Conservation (phyloP, 1,140 invertebrate genomes). For the Catajapyx aquilonaris region DNA sequence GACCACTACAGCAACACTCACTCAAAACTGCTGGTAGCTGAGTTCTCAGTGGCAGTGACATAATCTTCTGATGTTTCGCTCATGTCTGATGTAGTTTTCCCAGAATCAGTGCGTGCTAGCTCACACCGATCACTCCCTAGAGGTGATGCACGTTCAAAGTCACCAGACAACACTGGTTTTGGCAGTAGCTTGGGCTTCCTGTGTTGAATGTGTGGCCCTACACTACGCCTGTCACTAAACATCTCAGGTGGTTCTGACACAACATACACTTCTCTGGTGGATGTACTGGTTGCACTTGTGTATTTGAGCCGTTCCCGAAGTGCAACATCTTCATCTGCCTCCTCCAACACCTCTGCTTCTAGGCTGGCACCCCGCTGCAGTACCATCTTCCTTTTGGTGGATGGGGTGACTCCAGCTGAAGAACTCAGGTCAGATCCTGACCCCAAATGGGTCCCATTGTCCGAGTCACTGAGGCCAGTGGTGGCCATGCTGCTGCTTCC, state of each 20-base stretch:
- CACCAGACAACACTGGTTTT: conserved; percentile 1
- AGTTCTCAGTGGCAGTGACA: conserved; percentile 42
- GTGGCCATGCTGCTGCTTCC: background rate
- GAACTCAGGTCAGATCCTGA: conserved; percentile 30
- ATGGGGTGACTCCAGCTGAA: conserved; percentile 39
- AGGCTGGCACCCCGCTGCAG: conserved; percentile 59
- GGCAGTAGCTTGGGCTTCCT: background rate
- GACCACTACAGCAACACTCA: background rate
- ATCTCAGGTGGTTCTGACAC: conserved; percentile 1
- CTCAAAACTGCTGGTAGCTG: too few relatives aligned
- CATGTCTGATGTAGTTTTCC: conserved; percentile 43
- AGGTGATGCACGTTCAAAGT: background rate
- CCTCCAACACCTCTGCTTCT: conserved; percentile 52
- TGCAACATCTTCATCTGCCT: conserved; percentile 20
- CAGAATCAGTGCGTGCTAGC: conserved; percentile 41
- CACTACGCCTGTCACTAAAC: too few relatives aligned
- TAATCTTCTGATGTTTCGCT: conserved; percentile 74
- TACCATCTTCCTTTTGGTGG: conserved; percentile 47
- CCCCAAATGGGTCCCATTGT: conserved; percentile 28
- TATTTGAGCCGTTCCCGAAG: conserved; percentile 4
- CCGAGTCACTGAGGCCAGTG: conserved; percentile 14
- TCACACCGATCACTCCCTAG: conserved; percentile 11
- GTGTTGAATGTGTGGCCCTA: too few relatives aligned
- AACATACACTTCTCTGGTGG: conserved; percentile 1
- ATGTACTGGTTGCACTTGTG: conserved; percentile 3